These are phyloP conservation scores for Otus scops DNA, from an alignment of 2,797 vertebrate genomes.

Conservation along the genomic window DNA sequence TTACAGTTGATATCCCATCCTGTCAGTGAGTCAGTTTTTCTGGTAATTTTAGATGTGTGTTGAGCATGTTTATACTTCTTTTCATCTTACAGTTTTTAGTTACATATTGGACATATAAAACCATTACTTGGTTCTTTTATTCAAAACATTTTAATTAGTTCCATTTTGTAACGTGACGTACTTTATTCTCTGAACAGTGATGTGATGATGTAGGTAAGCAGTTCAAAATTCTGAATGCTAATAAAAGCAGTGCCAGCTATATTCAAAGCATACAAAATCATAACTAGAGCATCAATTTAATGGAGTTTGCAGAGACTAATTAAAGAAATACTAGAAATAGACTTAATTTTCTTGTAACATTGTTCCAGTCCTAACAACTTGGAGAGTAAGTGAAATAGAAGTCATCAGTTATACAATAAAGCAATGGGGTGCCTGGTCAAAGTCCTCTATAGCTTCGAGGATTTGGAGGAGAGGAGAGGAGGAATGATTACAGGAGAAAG, in stretches of 20 bases:
- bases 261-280: not conserved
- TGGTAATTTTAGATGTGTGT: slow-evolving; percentile 78
- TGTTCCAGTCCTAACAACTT: not conserved
- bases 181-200: slow-evolving; percentile 63
- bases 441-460: not conserved
- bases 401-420: not conserved
- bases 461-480: not conserved
- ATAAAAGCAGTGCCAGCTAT: not conserved
- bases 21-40: slow-evolving; percentile 84
- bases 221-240: not conserved
- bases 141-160: slow-evolving; percentile 70
- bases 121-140: slow-evolving; percentile 73
- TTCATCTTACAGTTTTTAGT: not conserved
- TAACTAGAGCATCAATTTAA: not conserved
- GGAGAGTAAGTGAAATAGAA: not conserved
- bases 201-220: not conserved
- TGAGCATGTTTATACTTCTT: slow-evolving; percentile 36
- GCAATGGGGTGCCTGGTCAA: not conserved
- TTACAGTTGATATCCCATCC: slow-evolving; percentile 41
- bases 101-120: not conserved
- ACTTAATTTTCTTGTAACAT: not conserved
- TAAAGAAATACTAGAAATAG: not conserved
- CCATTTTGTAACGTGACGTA: slow-evolving; percentile 70
- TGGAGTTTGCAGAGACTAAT: not conserved
- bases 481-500: not conserved